Conservation (phyloP, 2,113 vertebrate species). For the Lycaon pictus region DNA sequence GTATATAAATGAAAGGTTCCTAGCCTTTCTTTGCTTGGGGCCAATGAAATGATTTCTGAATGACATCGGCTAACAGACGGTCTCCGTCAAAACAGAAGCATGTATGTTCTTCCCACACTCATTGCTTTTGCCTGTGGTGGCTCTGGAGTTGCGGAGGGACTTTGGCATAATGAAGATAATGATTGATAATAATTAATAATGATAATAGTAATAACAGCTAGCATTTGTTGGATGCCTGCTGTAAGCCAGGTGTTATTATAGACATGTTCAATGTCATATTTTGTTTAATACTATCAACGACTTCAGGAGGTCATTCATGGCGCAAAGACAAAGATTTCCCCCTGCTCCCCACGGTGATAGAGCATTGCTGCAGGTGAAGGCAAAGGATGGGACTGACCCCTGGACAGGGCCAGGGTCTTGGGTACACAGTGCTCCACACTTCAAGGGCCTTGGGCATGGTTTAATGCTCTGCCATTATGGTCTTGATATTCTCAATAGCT, state of each 20-base stretch:
- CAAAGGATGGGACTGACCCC: neutral
- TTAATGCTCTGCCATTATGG: neutral
- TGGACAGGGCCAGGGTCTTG: neutral
- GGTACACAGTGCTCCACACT: neutral
- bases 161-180: neutral
- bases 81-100: neutral
- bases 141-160: neutral
- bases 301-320: neutral
- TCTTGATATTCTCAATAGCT: neutral
- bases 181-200: neutral
- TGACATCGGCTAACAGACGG: too few species aligned
- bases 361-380: neutral
- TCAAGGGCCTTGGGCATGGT: neutral
- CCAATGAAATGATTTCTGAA: neutral
- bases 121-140: neutral
- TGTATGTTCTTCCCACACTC: neutral
- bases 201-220: neutral
- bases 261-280: neutral
- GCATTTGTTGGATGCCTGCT: neutral
- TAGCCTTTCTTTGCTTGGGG: too few species aligned
- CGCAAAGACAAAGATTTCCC: neutral
- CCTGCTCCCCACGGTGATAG: rapidly evolving
- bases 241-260: neutral
- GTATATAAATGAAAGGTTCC: neutral
- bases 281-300: neutral